These are phyloP conservation scores for Acronicta aceris DNA, from an alignment of 2,888 invertebrate species.

Conservation along the genomic window DNA sequence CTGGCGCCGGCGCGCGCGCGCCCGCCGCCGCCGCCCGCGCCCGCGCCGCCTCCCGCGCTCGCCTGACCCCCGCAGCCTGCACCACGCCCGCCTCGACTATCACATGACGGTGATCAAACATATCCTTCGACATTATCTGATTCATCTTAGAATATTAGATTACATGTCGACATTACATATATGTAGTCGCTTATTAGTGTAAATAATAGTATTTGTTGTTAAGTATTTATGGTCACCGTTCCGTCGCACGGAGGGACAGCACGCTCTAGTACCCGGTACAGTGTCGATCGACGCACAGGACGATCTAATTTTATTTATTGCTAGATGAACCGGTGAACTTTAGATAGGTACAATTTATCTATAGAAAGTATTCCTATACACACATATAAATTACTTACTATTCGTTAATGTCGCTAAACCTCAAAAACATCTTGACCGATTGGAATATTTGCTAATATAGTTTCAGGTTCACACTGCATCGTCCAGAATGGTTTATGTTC, in stretches of 20 bases:
- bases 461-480: no score
- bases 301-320: slow-evolving; percentile 26
- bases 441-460: no score
- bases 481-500: no score
- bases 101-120: no score
- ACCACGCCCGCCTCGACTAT: not conserved
- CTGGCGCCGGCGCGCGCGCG: slow-evolving; percentile 80
- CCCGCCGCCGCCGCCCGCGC: slow-evolving; percentile 70
- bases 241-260: slow-evolving; percentile 5
- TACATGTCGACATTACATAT: not conserved
- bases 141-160: not conserved
- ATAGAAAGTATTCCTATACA: no score
- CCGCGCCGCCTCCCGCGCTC: slow-evolving; percentile 57
- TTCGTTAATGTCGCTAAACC: no score
- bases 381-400: no score
- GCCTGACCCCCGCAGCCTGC: not conserved
- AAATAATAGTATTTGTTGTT: slow-evolving; percentile 64
- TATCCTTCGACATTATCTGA: not conserved
- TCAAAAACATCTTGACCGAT: no score
- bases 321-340: no score
- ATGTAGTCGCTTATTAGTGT: slow-evolving; percentile 55
- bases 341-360: no score
- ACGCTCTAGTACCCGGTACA: not conserved
- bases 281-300: slow-evolving; percentile 20
- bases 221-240: slow-evolving; percentile 67